Evolutionary conservation across 1,140 invertebrate genomes (phyloP), one percentile per base, ranked within the genome.

Genomic region (Limonius californicus): DNA sequence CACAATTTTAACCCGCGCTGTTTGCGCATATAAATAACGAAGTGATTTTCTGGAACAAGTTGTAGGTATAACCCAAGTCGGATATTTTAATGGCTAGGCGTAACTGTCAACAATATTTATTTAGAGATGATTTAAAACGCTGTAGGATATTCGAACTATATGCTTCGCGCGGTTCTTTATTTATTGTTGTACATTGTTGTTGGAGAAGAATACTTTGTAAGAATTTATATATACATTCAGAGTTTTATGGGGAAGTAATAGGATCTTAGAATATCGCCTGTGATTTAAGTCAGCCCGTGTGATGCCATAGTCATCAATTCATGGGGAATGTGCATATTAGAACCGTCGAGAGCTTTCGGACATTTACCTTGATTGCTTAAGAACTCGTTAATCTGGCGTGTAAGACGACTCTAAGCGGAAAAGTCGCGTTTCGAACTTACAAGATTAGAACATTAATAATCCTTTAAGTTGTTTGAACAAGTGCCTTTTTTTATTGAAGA

Each of bases 71-170:
- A 45, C 61, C 64, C 42, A 42, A 23, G 14, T 23, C 18, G 15
- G 54, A 47, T 35, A 50, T 61, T 67, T 69, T 65, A 69, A 67
- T 65, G 57, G 66, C 66, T 57, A 21, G 68, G 68, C 65, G 68
- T 69, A 69, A 69, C 68, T 69, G 68, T 64, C 63, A 64, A 62
- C 59, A 16, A 64, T 69, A 69, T 69, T 69, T 69, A 67, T 69
- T 69, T 67, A 61, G 39, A 53, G 50, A 62, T 62, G 62, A 64
- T 64, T 64, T 64, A 64, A 35, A 47, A 43, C 50, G 12, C 20
- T 19, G 27, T 21, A 27, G 21, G 14, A 32, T 47, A 53, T 55
- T 32, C 53, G 53, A 55, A 32, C 27, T 62, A 45, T 62, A 47
- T 56, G 45, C 53, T 62, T 55, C 19, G 3, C 35, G 47, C 14